Conservation (phyloP, 2,113 vertebrate genomes). For the Phylloscopus trochiloides region DNA sequence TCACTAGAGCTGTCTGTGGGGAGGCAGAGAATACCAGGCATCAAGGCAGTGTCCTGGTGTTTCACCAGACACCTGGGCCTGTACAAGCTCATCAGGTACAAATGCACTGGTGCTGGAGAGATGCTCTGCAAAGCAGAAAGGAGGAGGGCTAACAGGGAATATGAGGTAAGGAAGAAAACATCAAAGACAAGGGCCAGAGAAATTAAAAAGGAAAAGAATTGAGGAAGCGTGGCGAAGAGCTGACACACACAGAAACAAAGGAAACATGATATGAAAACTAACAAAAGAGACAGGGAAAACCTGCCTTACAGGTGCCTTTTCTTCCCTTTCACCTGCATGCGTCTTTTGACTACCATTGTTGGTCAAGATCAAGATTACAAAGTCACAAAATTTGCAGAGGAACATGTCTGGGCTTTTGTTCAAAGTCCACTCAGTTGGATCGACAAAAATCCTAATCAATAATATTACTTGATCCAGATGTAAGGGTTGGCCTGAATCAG, state of each 20-base stretch:
- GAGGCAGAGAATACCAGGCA: neutral
- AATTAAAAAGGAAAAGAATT: neutral
- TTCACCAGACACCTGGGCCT: neutral
- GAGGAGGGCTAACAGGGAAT: neutral
- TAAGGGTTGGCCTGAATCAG: neutral
- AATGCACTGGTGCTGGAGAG: fast-evolving
- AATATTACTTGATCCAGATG: neutral
- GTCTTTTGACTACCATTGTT: neutral
- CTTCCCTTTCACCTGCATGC: neutral
- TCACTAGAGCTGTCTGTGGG: neutral
- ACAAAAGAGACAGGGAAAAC: neutral
- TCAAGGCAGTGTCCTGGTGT: neutral
- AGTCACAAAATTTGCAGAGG: neutral
- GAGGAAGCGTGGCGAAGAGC: neutral
- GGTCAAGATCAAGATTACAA: neutral
- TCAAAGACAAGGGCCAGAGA: neutral
- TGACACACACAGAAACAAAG: neutral
- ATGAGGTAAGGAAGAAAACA: neutral
- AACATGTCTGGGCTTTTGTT: neutral
- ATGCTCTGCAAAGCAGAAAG: neutral
- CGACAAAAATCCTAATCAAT: neutral
- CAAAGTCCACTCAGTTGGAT: neutral
- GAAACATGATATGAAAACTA: neutral
- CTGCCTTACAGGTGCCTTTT: neutral
- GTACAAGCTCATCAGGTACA: neutral